Evolutionary conservation across 2,113 vertebrate species (phyloP).

Genomic region (Rhynchomys soricoides): DNA sequence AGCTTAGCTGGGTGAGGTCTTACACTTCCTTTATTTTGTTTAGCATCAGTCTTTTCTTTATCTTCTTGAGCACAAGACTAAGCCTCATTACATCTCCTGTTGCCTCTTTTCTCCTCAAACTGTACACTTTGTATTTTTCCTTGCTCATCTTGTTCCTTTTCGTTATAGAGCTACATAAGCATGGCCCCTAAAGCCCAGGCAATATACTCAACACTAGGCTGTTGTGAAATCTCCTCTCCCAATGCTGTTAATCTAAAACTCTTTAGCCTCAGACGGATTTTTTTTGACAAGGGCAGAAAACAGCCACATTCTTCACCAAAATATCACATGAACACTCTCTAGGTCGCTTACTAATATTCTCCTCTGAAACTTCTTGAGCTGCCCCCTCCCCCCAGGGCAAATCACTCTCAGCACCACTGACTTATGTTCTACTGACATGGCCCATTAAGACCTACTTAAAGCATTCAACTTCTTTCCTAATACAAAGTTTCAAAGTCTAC

Average conservation of each 20-base stretch:
- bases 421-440: not conserved
- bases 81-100: not conserved
- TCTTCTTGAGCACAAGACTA: not conserved
- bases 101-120: not conserved
- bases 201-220: too few species aligned
- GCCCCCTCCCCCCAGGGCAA: not conserved
- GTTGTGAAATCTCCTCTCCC: not conserved
- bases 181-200: not conserved
- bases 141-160: not conserved
- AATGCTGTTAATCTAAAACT: not conserved
- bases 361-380: not conserved
- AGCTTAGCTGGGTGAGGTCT: not conserved
- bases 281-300: not conserved
- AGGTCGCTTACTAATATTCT: not conserved
- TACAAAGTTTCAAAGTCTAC: not conserved
- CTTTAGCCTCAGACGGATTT: not conserved
- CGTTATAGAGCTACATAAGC: not conserved
- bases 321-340: not conserved
- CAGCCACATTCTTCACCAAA: not conserved
- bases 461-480: not conserved
- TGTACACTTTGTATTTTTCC: not conserved
- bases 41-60: not conserved
- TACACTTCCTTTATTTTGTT: not conserved
- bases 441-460: not conserved
- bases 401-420: not conserved